phyloP scores from a whole-genome alignment of 2,113 vertebrate species.

The Pipra filicauda region DNA sequence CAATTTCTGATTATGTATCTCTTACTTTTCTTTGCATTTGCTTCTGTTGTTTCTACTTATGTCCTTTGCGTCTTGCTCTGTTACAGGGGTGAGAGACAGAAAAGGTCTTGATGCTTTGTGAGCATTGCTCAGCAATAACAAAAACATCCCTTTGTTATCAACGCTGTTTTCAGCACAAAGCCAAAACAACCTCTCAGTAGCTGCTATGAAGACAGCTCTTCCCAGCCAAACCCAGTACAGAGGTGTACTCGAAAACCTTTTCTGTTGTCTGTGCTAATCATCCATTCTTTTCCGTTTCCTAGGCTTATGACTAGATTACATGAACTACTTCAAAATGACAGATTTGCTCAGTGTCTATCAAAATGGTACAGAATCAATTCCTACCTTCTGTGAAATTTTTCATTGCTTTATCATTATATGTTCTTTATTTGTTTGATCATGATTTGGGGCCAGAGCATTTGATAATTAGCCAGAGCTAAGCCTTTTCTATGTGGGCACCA shows the following conservation, averaged over 20 bases:
- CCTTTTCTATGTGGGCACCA: conserved; percentile 16
- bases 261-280: not conserved
- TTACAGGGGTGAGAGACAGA: not conserved
- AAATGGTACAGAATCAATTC: not conserved
- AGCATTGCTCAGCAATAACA: not conserved
- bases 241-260: not conserved
- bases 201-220: not conserved
- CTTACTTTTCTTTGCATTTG: not conserved
- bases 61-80: not conserved
- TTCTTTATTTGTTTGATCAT: not conserved
- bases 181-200: not conserved
- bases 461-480: conserved; percentile 50
- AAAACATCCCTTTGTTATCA: not conserved
- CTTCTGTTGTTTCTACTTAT: not conserved
- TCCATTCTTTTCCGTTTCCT: not conserved
- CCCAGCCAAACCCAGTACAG: not conserved
- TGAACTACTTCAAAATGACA: not conserved
- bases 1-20: not conserved
- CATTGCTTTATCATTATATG: not conserved
- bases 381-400: not conserved
- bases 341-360: not conserved
- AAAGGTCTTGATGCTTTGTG: not conserved
- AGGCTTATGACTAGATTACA: not conserved
- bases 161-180: not conserved
- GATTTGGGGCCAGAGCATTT: not conserved